Conservation (phyloP, 1,140 invertebrate species). For the Periplaneta americana region DNA sequence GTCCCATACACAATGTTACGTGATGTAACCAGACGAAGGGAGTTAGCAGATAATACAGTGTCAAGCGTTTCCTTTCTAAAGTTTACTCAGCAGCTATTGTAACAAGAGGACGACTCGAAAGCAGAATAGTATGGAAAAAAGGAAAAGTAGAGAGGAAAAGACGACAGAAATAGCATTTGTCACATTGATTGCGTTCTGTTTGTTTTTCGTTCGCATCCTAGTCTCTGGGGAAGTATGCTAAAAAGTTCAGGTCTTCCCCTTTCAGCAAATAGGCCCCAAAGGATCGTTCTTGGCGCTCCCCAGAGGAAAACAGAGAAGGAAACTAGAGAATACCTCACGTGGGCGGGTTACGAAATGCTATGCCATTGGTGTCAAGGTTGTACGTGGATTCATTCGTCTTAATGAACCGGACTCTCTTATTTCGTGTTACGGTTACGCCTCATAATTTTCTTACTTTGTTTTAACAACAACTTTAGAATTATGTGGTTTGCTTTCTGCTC, state of each 20-base stretch:
- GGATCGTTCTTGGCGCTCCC: neutral
- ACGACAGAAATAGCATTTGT: neutral
- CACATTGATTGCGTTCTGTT: neutral
- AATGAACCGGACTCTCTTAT: neutral
- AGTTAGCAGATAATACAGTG: neutral
- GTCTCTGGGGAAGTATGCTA: neutral
- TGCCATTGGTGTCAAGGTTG: neutral
- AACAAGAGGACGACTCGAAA: neutral
- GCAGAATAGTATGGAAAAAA: too few relatives aligned
- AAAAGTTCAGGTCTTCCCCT: neutral
- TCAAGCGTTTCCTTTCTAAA: neutral
- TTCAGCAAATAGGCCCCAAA: neutral
- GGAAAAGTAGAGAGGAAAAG: neutral
- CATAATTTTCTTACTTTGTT: neutral
- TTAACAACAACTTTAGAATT: neutral
- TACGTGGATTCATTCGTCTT: too few relatives aligned
- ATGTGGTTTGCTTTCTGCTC: neutral
- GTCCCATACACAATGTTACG: neutral
- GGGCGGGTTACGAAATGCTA: neutral
- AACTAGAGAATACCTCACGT: neutral
- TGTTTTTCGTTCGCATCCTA: neutral
- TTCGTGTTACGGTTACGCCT: neutral
- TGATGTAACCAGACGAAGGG: neutral
- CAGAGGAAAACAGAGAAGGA: neutral
- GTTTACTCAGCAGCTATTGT: neutral